Base-by-base conservation (phyloP, 2,888 invertebrate genomes). In the Acronicta psi region DNA sequence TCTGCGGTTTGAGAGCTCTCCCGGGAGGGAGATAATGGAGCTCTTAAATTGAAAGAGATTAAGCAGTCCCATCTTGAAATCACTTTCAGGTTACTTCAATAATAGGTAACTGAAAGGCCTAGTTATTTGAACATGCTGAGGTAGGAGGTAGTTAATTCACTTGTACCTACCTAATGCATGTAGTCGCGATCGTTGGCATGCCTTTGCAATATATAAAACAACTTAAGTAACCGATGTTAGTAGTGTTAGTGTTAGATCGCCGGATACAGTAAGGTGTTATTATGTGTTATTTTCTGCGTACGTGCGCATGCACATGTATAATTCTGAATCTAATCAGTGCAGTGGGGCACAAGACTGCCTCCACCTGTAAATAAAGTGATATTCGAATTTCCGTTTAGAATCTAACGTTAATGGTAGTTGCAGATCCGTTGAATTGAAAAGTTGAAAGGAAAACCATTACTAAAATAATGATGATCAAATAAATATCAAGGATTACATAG, bases 261-360 rank as follows among this genome's bases (percentile, higher is more conserved):
- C 57, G n/a, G n/a, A n/a, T n/a, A 61, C 51, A 62, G 43, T 63
- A 70, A 70, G 59, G 29, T 70, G 63, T 59, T 62, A 82, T 81
- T 82, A 84, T 66, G 80, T 71, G 83, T 81, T 78, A 87, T 85
- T 86, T 86, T 85, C 84, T 82, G 80, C 79, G 75, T 83, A 81
- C 80, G 71, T 80, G 84, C 79, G 75, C 78, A 58, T 69, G 77
- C 69, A 70, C 76, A 77, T 77, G 67, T 79, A 74, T 82, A 76
- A 81, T 79, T 82, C 79, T 73, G 73, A 69, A 80, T 74, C 75
- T 74, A 79, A 82, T 78, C 68, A 73, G 83, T 77, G 70, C 81
- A 84, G 75, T 84, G 78, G 81, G 76, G 47, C 80, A 75, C 63
- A 17, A 31, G 29, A 59, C 56, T 56, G 38, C 62, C 62, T 66